These are phyloP conservation scores for Vicugna pacos DNA, from an alignment of 2,113 vertebrate genomes.

Conservation along the genomic window DNA sequence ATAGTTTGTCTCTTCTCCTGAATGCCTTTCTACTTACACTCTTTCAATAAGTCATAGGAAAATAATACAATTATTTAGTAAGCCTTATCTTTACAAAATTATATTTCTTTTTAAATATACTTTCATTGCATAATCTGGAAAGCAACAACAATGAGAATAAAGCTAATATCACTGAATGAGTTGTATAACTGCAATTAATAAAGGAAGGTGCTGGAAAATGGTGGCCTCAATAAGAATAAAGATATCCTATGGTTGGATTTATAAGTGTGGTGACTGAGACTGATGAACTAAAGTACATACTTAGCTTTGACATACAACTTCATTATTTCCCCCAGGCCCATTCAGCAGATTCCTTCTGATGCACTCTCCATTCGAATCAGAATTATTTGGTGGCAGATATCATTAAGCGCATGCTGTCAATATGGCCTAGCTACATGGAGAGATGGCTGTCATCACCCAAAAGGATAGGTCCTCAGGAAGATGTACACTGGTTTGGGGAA, in stretches of 20 bases:
- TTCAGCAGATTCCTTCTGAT: not conserved
- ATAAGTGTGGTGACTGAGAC: not conserved
- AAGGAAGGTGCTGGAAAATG: not conserved
- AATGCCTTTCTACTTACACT: slow-evolving; percentile 28
- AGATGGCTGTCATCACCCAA: not conserved
- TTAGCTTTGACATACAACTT: not conserved
- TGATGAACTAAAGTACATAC: not conserved
- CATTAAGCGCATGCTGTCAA: not conserved
- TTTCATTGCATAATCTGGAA: slow-evolving; percentile 25
- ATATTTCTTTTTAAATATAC: slow-evolving; percentile 44
- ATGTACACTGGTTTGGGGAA: not conserved
- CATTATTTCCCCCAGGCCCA: not conserved
- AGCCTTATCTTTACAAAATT: not conserved
- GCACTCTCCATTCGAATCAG: not conserved
- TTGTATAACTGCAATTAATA: slow-evolving; percentile 13
- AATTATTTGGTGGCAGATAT: not conserved
- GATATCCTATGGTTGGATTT: not conserved
- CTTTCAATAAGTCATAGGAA: slow-evolving; percentile 35
- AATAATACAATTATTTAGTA: not conserved
- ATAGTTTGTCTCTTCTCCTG: not conserved
- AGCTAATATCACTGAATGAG: not conserved
- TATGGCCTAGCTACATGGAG: not conserved
- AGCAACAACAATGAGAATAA: not conserved
- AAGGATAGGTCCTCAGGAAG: not conserved
- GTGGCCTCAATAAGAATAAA: slow-evolving; percentile 3